Base-by-base conservation (phyloP, 2,113 vertebrate species). In the Labrus mixtus region DNA sequence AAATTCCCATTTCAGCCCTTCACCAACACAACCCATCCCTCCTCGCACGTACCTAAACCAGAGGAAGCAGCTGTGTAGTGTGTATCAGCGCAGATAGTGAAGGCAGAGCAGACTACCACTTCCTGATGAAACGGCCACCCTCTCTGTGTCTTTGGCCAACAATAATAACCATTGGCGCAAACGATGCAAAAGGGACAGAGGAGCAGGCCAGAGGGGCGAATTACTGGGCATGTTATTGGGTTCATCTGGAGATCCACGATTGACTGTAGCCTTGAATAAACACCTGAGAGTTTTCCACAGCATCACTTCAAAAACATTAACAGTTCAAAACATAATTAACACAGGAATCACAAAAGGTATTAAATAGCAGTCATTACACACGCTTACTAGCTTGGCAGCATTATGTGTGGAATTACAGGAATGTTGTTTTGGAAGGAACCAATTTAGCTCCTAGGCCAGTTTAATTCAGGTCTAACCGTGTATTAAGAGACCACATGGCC, bases 61-160 rank as follows among this genome's bases (percentile, higher is more conserved):
- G 67, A 89, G 89, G 89, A 92, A 90, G 78, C 90, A 93, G 87
- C 81, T 92, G 89, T 68, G 36, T 33, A 16, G 43, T 63, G 68
- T 87, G 53, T 70, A 36, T 84, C 20, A 55, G 45, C 54, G 25
- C 68, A 81, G 78, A 86, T 79, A 83, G 54, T 71, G 36, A 74
- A 56, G 9, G 58, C 55, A 70, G 77, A 60, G 51, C 68, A 41
- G 60, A 78, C 76, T 68, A 69, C 60, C 67, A 46, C 84, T 89
- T 91, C 87, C 89, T 89, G 83, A 83, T 82, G 57, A 81, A 75
- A 80, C 37, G 8, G 58, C 58, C 63, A 73, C 61, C 62, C 65
- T 57, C 43, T 73, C 80, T 66, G 23, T 45, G 10, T 55, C 37
- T 78, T 16, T 78, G 46, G 81, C 87, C 87, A 92, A 87, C 79